Conservation (phyloP, 2,888 invertebrate genomes). For the Euspilapteryx auroguttella region DNA sequence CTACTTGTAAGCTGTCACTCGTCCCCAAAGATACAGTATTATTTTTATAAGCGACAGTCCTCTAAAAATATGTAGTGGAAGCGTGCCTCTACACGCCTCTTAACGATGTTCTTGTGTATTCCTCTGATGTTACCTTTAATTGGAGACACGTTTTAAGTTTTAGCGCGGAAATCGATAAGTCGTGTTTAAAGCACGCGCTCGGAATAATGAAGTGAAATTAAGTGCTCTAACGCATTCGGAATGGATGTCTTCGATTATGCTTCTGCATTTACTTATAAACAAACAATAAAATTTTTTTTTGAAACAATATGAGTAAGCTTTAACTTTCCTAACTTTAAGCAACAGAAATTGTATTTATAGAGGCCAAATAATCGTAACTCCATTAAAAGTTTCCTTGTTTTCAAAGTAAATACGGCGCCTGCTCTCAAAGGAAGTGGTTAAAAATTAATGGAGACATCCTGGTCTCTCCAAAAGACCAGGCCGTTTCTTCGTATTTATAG, state of each 20-base stretch:
- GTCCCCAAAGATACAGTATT: neutral
- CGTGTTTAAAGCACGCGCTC: constrained; percentile 25
- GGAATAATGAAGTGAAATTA: constrained; percentile 23
- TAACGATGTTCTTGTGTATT: constrained; percentile 10
- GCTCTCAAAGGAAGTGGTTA: constrained; percentile 51
- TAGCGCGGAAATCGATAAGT: constrained; percentile 32
- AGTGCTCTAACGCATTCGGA: no score
- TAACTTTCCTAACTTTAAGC: no score
- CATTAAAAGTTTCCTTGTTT: constrained; percentile 56
- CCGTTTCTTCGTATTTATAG: no score
- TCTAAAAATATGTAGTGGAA: constrained; percentile 6
- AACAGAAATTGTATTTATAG: no score
- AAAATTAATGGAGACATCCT: constrained; percentile 56
- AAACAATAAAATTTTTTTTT: no score
- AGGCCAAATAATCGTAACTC: constrained; percentile 49
- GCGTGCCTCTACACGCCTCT: constrained; percentile 8
- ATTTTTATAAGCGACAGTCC: constrained; percentile 1
- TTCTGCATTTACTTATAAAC: no score
- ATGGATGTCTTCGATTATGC: no score
- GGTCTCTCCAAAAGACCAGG: constrained; percentile 26
- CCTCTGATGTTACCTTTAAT: constrained; percentile 25
- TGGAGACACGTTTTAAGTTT: constrained; percentile 29
- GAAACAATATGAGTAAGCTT: no score
- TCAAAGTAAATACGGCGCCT: constrained; percentile 36
- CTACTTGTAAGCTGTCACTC: constrained; percentile 30